These are phyloP conservation scores for Lottia scabra DNA, from an alignment of 2,888 invertebrate genomes.

Conservation along the genomic window DNA sequence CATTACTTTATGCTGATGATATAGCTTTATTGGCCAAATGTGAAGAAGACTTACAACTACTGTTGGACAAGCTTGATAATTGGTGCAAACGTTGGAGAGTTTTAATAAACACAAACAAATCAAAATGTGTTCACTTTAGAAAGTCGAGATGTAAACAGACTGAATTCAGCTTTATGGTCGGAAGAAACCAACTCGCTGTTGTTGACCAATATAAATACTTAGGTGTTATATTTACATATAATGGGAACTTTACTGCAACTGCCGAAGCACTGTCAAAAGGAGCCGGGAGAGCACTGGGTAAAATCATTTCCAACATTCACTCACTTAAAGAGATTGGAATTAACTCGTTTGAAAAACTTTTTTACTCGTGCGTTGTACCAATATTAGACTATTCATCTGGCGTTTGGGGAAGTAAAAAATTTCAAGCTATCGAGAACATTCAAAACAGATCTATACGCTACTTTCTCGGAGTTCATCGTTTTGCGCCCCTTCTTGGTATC, in stretches of 20 bases:
- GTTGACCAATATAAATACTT: background rate
- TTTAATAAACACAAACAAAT: background rate
- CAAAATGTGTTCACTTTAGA: background rate
- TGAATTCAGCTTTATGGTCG: background rate
- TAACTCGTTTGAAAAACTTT: background rate
- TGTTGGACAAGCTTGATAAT: background rate
- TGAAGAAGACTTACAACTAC: background rate
- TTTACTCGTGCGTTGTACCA: background rate
- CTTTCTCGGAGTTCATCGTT: conserved; percentile 18
- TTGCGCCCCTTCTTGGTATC: conserved; percentile 11
- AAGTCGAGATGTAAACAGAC: background rate
- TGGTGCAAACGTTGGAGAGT: background rate
- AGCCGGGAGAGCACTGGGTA: too few species aligned
- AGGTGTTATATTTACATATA: background rate
- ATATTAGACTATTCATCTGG: background rate
- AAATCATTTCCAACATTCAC: background rate
- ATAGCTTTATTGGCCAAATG: background rate
- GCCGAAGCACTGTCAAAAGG: background rate
- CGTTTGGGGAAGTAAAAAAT: conserved; percentile 1
- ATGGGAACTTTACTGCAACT: background rate
- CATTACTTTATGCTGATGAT: background rate
- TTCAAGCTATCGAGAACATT: conserved; percentile 15
- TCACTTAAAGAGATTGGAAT: background rate
- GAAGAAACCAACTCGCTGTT: background rate
- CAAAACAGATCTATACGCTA: conserved; percentile 20